Evolutionary conservation across 2,113 vertebrate species (phyloP), one percentile per base, ranked within the genome.

Genomic region (Proteles cristata): DNA sequence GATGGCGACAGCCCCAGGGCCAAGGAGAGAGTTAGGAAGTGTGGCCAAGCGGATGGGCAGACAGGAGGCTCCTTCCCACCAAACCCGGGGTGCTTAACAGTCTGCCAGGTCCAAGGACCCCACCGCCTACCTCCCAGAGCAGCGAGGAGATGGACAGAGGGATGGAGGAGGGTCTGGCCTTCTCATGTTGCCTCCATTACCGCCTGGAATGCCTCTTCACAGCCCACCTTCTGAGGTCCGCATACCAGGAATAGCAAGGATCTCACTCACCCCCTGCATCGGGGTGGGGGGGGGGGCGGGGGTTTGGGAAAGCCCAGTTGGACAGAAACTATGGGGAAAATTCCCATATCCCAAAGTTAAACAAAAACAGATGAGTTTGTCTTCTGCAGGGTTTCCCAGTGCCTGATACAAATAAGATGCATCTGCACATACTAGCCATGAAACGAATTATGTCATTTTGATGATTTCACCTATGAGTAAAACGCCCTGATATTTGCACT

Each of bases 381-480:
- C 25, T 39, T 31, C 48, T 48, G 17, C 55, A 11, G 48, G 0
- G 5, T 50, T 6, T 11, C 15, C 25, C 53, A 0, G 33, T 11
- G 69, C 28, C 50, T 11, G 21, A 12, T 17, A 43, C 61, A 68
- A 63, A 21, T 1, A 2, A 85, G 25, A 15, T 0, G 19, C 58
- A 65, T 1, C 4, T 0, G 25, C n/a, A 11, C 0, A 0, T 3
- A 11, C 35, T 3, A n/a, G 31, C 69, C 15, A 2, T 1, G 4
- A 10, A 21, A 31, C 1, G 1, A 45, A 23, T 23, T 2, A 35
- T 12, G 2, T 25, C 9, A 2, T 39, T n/a, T 6, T 1, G 0
- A 26, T 23, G 5, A n/a, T 28, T n/a, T 73, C 11, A 9, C 14
- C 2, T 6, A 4, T 6, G 53, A 85, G 65, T 21, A 50, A 14